Evolutionary conservation across 2,888 invertebrate genomes (phyloP), one percentile per base, ranked within the genome.

Genomic region (Synanthedon vespiformis): DNA sequence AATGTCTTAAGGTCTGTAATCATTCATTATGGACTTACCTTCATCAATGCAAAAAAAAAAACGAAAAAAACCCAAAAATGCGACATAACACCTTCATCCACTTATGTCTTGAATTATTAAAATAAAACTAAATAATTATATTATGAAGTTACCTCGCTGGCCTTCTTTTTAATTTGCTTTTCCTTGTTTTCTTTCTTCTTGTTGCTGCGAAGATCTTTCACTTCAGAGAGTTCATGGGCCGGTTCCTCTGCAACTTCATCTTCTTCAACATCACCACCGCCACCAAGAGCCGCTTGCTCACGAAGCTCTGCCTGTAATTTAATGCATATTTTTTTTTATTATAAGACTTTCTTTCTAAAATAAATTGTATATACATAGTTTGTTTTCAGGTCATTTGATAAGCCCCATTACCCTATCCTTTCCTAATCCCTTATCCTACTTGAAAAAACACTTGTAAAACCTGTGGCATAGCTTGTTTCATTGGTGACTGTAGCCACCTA

Each of bases 141-240:
- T 8, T 27, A 8, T 8, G 27, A 27, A 27, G 27, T 51, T 58
- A 81, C 84, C 72, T 83, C 83, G 57, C 60, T 72, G 55, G 73
- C 69, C 64, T 83, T 87, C 62, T 86, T 85, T 68, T 83, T 85
- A 53, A 60, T 78, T 61, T 88, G 87, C 58, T 88, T 88, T 60
- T 88, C 88, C 59, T 83, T 86, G 60, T 87, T 84, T 59, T 88
- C 87, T 57, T 84, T 83, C 62, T 89, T 88, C 70, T 87, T 88
- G 68, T 74, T 84, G 72, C 83, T 85, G 57, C 86, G 76, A 61
- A 86, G 79, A 67, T 88, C 88, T 65, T 88, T 87, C 10, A 86
- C 86, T 53, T 85, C 87, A 55, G 80, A 71, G 58, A 84, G 57
- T 34, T 81, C 78, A 40, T 70, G 76, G 40, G 72, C 72, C 0